phyloP scores from a whole-genome alignment of 2,797 vertebrate genomes.

The Micrastur ruficollis region DNA sequence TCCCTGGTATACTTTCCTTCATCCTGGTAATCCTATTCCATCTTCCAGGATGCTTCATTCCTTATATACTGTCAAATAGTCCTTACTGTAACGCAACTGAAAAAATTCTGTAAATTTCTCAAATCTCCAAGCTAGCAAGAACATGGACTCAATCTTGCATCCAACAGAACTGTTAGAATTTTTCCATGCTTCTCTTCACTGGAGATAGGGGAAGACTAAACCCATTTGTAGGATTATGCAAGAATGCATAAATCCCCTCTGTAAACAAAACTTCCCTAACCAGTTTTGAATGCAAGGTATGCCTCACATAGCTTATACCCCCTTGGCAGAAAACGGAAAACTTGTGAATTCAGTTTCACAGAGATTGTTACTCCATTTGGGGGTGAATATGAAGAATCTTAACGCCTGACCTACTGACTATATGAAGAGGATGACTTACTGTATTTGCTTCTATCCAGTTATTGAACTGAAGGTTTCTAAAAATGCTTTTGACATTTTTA shows the following conservation, averaged over 20 bases:
- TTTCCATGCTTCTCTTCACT: neutral
- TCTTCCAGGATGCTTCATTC: neutral
- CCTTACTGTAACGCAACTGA: neutral
- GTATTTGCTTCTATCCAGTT: neutral
- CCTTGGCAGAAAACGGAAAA: neutral
- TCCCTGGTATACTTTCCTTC: neutral
- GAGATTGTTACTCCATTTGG: neutral
- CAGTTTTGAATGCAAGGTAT: conserved; percentile 10
- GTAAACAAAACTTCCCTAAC: conserved; percentile 30
- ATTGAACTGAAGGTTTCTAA: neutral
- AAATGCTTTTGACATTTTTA: neutral
- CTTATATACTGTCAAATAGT: neutral
- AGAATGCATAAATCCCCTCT: conserved; percentile 12
- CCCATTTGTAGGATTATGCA: neutral
- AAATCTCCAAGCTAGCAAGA: neutral
- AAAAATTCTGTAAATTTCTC: neutral
- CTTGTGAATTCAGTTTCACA: neutral
- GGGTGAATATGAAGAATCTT: neutral
- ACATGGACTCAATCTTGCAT: neutral
- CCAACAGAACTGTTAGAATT: neutral
- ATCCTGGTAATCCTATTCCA: neutral
- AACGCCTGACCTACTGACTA: neutral
- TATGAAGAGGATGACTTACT: neutral
- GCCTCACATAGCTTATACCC: neutral
- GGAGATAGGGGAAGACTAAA: neutral